These are phyloP conservation scores for Leptothorax acervorum DNA, from an alignment of 2,888 invertebrate species.

Conservation along the genomic window DNA sequence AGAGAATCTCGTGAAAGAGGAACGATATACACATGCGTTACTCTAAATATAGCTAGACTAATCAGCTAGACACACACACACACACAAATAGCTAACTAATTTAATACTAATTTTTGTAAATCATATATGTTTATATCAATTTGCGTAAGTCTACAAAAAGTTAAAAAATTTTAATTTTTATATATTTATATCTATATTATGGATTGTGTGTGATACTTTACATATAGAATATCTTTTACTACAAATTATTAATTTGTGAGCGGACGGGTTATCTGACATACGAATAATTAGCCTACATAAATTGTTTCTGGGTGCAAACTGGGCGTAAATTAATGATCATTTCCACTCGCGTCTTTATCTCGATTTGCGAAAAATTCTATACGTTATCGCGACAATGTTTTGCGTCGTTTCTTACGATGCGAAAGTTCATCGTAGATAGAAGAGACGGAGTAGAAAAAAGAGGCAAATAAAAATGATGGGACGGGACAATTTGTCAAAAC, in stretches of 20 bases:
- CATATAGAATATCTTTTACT: not conserved
- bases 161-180: not conserved
- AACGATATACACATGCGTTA: not conserved
- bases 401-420: conserved; percentile 16
- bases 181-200: not conserved
- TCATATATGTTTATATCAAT: not conserved
- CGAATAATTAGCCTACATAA: not conserved
- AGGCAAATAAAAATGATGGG: not conserved
- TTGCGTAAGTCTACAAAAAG: not conserved
- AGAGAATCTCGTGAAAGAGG: not conserved
- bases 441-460: conserved; percentile 8
- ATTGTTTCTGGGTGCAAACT: not conserved
- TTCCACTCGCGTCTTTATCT: not conserved
- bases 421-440: conserved; percentile 15
- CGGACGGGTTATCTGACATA: not conserved
- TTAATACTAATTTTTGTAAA: not conserved
- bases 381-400: not conserved
- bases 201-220: not conserved
- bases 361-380: not conserved
- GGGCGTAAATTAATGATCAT: not conserved
- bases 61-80: not conserved
- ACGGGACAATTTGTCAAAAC: conserved; percentile 72
- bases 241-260: not conserved
- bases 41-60: not conserved
- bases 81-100: not conserved